Evolutionary conservation across 2,888 invertebrate genomes (phyloP).

Genomic region (Acanthosepion esculentum): DNA sequence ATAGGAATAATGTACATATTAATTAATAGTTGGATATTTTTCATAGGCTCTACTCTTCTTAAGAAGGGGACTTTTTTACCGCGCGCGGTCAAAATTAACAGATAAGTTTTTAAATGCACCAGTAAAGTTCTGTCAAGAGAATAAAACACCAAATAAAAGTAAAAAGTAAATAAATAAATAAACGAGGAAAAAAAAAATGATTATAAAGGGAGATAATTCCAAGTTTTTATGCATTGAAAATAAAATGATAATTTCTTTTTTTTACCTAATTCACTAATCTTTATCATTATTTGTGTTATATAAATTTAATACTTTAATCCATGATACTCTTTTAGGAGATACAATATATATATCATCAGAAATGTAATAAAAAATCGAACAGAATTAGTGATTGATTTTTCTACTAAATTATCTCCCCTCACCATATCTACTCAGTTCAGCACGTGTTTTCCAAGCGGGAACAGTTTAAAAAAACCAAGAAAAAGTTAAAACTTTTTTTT

Average conservation of each 20-base stretch:
- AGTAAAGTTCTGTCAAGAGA: neutral
- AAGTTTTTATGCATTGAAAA: neutral
- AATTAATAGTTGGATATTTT: neutral
- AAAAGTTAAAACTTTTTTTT: neutral
- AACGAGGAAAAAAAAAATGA: neutral
- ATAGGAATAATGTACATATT: neutral
- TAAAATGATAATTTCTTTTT: neutral
- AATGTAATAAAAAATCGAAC: neutral
- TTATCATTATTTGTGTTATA: neutral
- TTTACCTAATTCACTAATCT: neutral
- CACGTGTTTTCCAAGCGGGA: constrained; percentile 1
- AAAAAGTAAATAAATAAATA: neutral
- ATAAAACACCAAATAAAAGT: neutral
- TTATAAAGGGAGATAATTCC: neutral
- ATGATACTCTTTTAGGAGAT: neutral
- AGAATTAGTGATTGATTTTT: no score
- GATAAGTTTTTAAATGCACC: neutral
- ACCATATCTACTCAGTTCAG: neutral
- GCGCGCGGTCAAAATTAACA: constrained; percentile 33
- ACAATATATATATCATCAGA: neutral
- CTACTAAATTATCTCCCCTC: neutral
- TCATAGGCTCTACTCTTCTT: neutral
- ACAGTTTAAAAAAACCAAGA: neutral
- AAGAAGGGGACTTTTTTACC: neutral
- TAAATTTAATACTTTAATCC: neutral